phyloP scores from a whole-genome alignment of 2,113 vertebrate species.

The Microcebus murinus region DNA sequence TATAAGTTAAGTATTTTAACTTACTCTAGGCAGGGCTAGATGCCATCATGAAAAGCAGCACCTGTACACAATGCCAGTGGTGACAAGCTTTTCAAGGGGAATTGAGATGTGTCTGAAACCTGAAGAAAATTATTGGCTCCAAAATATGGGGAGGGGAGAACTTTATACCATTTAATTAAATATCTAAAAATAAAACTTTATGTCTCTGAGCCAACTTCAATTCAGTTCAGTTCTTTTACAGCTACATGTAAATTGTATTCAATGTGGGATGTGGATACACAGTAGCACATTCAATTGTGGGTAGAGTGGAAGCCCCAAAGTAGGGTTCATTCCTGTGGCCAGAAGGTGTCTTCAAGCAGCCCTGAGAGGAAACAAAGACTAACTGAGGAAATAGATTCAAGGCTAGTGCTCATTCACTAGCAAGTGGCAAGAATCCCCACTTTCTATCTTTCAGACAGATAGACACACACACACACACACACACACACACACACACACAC shows the following conservation, averaged over 20 bases:
- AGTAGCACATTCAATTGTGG: neutral
- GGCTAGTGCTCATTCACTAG: neutral
- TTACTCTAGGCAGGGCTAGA: neutral
- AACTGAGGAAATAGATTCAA: neutral
- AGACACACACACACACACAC: neutral
- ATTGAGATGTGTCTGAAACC: neutral
- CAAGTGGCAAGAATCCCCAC: neutral
- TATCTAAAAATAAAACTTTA: neutral
- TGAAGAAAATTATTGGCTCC: neutral
- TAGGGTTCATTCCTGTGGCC: neutral
- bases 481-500: neutral
- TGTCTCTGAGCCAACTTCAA: neutral
- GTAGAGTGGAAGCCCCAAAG: neutral
- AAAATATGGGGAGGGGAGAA: neutral
- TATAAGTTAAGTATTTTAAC: neutral
- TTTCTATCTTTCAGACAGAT: neutral
- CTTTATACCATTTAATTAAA: neutral
- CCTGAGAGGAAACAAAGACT: neutral
- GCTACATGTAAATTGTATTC: neutral
- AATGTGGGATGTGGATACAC: neutral
- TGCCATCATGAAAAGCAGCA: neutral
- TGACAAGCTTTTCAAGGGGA: neutral
- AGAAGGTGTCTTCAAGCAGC: neutral
- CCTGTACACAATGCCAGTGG: neutral
- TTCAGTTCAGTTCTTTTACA: neutral